Evolutionary conservation across 2,888 invertebrate genomes (phyloP).

Genomic region (Heliconius sara): DNA sequence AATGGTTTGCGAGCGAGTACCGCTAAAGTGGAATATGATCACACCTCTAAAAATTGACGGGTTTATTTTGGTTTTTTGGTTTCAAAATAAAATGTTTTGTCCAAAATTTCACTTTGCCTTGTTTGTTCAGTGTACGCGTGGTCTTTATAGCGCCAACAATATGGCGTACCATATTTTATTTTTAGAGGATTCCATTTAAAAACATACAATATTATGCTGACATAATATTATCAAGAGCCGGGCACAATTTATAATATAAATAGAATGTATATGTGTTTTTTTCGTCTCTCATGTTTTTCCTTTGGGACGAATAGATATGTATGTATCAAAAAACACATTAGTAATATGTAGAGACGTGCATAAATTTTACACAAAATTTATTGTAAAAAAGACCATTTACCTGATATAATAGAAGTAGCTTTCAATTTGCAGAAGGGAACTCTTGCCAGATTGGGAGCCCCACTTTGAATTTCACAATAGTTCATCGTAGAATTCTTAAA

Average conservation of each 20-base stretch:
- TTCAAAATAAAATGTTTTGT: constrained; percentile 38
- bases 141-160: constrained; percentile 3
- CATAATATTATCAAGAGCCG: not conserved
- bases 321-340: not conserved
- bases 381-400: constrained; percentile 17
- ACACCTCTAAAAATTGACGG: constrained; percentile 40
- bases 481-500: constrained; percentile 36
- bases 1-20: constrained; percentile 34
- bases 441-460: constrained; percentile 14
- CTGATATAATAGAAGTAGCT: constrained; percentile 19
- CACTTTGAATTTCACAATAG: constrained; percentile 35
- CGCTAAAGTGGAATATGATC: constrained; percentile 40
- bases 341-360: not conserved
- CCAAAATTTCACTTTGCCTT: constrained; percentile 31
- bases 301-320: not conserved
- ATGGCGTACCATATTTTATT: constrained; percentile 19
- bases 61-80: constrained; percentile 39
- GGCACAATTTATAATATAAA: not conserved
- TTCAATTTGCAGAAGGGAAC: constrained; percentile 29
- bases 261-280: not conserved
- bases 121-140: constrained; percentile 15
- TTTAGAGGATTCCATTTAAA: constrained; percentile 1
- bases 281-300: not conserved
- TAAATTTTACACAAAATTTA: not conserved
- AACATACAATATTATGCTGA: not conserved